These are phyloP conservation scores for Zosterops lateralis DNA, from an alignment of 2,113 vertebrate species.

Conservation along the genomic window DNA sequence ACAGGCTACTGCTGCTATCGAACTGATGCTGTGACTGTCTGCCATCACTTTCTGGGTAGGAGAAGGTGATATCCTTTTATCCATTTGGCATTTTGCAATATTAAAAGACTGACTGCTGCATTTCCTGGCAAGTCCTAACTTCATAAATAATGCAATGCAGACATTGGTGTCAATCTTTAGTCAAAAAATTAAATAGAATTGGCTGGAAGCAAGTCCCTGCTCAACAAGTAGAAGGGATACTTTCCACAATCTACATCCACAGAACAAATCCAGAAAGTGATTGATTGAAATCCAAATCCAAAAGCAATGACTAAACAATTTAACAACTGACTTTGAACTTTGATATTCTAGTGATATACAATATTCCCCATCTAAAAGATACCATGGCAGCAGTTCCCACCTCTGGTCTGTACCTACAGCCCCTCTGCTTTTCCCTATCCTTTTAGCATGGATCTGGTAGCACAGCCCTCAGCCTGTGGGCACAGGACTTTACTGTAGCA, in stretches of 20 bases:
- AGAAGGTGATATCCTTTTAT: slow-evolving; percentile 2
- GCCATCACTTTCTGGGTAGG: neutral
- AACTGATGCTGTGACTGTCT: neutral
- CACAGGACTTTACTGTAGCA: neutral
- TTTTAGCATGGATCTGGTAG: neutral
- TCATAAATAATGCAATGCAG: neutral
- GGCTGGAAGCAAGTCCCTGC: neutral
- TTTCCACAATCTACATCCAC: neutral
- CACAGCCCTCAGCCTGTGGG: neutral
- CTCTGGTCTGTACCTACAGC: neutral
- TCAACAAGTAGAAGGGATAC: neutral
- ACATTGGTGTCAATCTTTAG: neutral
- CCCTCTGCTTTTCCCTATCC: neutral
- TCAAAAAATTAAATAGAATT: neutral
- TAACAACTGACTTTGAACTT: neutral
- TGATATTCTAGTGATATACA: neutral
- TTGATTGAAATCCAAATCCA: neutral
- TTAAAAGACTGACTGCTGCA: neutral
- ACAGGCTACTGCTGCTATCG: neutral
- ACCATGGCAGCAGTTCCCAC: neutral
- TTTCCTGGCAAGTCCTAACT: neutral
- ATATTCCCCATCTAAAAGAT: neutral
- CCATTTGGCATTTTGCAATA: neutral
- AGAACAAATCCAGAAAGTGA: neutral
- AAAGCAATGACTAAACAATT: neutral